Conservation (phyloP, 1,140 invertebrate species). For the Diabrotica virgifera region DNA sequence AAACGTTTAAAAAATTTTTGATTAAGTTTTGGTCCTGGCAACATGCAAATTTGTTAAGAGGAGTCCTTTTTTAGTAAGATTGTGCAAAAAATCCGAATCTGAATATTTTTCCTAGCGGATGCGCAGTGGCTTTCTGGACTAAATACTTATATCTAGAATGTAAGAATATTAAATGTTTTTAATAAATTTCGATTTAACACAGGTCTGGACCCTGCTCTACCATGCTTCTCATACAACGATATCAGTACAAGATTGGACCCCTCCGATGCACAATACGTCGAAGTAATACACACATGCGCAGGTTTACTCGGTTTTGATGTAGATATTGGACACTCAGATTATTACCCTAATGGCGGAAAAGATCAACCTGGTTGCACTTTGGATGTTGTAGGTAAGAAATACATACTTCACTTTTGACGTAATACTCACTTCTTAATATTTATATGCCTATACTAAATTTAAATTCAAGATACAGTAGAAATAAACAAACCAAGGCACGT, state of each 20-base stretch:
- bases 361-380: constrained; percentile 65
- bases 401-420: neutral
- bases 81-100: too few relatives aligned
- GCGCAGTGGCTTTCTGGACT: too few relatives aligned
- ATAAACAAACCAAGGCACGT: too few relatives aligned
- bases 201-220: constrained; percentile 56
- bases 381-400: constrained; percentile 37
- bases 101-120: too few relatives aligned
- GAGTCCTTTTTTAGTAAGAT: too few relatives aligned
- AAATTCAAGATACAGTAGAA: too few relatives aligned
- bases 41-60: too few relatives aligned
- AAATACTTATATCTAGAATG: too few relatives aligned
- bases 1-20: too few relatives aligned
- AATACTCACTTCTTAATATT: neutral
- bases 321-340: constrained; percentile 66
- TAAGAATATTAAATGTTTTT: too few relatives aligned
- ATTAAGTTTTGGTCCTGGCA: too few relatives aligned
- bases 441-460: too few relatives aligned
- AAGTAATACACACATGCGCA: constrained; percentile 64
- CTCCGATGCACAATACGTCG: constrained; percentile 60
- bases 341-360: constrained; percentile 66
- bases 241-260: constrained; percentile 57
- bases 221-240: constrained; percentile 51
- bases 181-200: neutral
- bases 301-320: constrained; percentile 58